Evolutionary conservation across 1,140 invertebrate genomes (phyloP).

Genomic region (Lysiphlebus fabarum): DNA sequence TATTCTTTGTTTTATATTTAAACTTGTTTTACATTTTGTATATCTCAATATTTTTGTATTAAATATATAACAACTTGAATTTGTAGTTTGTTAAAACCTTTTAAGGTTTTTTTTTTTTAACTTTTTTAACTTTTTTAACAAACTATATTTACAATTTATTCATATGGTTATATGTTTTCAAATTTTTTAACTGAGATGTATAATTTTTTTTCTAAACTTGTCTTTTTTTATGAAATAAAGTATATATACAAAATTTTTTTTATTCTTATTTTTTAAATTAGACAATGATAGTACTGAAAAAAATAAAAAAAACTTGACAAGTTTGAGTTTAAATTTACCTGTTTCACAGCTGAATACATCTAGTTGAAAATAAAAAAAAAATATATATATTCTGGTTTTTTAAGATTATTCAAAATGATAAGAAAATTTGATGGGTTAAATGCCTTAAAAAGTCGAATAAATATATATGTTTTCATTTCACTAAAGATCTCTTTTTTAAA

Average conservation of each 20-base stretch:
- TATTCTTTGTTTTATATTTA: neutral
- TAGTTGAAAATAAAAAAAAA: neutral
- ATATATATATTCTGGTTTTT: neutral
- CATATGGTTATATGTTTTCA: conserved; percentile 3
- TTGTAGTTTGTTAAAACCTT: conserved; percentile 20
- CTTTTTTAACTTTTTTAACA: neutral
- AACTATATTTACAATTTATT: no score
- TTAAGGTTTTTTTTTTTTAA: conserved; percentile 17
- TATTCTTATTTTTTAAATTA: neutral
- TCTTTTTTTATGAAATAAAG: neutral
- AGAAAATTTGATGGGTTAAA: neutral
- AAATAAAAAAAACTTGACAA: no score
- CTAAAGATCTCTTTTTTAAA: no score
- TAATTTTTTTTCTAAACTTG: neutral
- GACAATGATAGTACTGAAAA: neutral
- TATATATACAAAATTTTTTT: neutral
- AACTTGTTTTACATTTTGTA: neutral
- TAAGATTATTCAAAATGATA: conserved; percentile 1
- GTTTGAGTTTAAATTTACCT: conserved; percentile 9
- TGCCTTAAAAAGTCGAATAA: neutral
- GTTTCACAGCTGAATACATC: conserved; percentile 11
- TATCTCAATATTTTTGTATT: conserved; percentile 5
- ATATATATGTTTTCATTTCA: no score
- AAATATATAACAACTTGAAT: conserved; percentile 10
- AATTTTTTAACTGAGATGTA: conserved; percentile 6